A percentile compares a stretch with the other conserved stretches of the same genome.
Evolutionary conservation across 2,888 invertebrate species (phyloP).

Genomic region (Zaprionus obscuricornis): DNA sequence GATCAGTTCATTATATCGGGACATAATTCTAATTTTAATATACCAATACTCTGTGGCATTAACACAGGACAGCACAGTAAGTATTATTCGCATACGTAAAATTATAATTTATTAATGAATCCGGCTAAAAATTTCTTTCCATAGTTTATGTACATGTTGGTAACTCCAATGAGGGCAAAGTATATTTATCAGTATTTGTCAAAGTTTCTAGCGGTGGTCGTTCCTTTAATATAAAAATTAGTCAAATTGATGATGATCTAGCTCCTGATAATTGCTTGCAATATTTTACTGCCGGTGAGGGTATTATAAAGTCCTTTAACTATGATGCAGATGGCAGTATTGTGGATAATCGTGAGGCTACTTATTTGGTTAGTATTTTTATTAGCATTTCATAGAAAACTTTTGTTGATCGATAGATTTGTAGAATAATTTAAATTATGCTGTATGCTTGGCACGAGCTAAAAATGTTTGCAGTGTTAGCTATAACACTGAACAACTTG

Average conservation of each 20-base stretch:
- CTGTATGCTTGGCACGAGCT: slow-evolving; percentile 87
- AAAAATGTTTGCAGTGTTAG: slow-evolving; percentile 87
- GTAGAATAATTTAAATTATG: slow-evolving; percentile 91
- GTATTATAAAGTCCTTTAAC: slow-evolving; percentile 89
- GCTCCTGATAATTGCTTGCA: slow-evolving; percentile 88
- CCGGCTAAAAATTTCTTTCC: slow-evolving; percentile 44
- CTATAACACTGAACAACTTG: slow-evolving; percentile 84
- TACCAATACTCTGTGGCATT: slow-evolving; percentile 90
- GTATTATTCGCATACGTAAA: slow-evolving; percentile 26
- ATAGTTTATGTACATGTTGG: slow-evolving; percentile 90
- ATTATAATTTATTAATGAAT: neutral
- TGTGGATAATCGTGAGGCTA: slow-evolving; percentile 85
- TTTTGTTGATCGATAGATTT: no score
- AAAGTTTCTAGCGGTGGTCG: slow-evolving; percentile 84
- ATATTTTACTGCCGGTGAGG: slow-evolving; percentile 86
- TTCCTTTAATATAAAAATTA: slow-evolving; percentile 87
- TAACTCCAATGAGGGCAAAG: slow-evolving; percentile 85
- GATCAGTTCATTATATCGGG: slow-evolving; percentile 88
- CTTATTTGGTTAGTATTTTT: slow-evolving; percentile 86
- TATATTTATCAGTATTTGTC: slow-evolving; percentile 87
- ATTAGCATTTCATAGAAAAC: no score
- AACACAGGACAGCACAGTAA: slow-evolving; percentile 91
- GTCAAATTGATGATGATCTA: slow-evolving; percentile 82
- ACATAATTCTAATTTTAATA: slow-evolving; percentile 87
- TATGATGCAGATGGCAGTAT: slow-evolving; percentile 86